phyloP scores from a whole-genome alignment of 2,888 invertebrate genomes.

The Caenorhabditis imperialis region DNA sequence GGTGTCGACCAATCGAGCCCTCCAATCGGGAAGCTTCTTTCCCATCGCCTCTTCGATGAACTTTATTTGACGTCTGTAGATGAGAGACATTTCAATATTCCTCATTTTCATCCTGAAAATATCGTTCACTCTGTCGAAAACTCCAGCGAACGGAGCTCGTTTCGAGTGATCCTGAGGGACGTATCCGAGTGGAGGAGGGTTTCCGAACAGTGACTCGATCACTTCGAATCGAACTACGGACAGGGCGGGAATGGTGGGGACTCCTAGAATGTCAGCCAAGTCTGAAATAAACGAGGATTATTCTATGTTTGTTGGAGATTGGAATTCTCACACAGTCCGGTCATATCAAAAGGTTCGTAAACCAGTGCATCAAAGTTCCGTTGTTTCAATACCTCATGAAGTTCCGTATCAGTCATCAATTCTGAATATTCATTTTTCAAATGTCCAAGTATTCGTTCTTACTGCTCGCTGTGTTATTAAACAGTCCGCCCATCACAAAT shows the following conservation, averaged over 20 bases:
- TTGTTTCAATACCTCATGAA: constrained; percentile 3
- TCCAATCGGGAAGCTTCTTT: too few relatives aligned
- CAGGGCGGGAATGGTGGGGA: constrained; percentile 31
- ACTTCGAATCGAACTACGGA: constrained; percentile 24
- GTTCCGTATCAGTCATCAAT: constrained; percentile 9
- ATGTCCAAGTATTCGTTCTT: not conserved
- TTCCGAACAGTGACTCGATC: constrained; percentile 12
- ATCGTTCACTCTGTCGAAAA: constrained; percentile 14
- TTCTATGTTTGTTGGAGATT: not conserved
- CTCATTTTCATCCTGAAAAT: not conserved
- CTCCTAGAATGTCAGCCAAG: constrained; percentile 16
- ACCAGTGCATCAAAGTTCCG: constrained; percentile 29
- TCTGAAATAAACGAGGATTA: constrained; percentile 18
- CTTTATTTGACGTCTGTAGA: not conserved
- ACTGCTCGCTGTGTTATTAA: constrained; percentile 25
- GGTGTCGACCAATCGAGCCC: too few relatives aligned
- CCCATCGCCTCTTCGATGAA: too few relatives aligned
- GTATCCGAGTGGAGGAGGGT: constrained; percentile 9
- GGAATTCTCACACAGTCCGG: constrained; percentile 33
- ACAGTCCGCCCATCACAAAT: not conserved
- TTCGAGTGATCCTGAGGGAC: not conserved
- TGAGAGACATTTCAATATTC: too few relatives aligned
- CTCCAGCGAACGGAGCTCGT: not conserved
- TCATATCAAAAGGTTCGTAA: constrained; percentile 36
- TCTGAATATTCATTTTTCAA: not conserved